Evolutionary conservation across 2,113 vertebrate species (phyloP).

Genomic region (Vulpes lagopus): DNA sequence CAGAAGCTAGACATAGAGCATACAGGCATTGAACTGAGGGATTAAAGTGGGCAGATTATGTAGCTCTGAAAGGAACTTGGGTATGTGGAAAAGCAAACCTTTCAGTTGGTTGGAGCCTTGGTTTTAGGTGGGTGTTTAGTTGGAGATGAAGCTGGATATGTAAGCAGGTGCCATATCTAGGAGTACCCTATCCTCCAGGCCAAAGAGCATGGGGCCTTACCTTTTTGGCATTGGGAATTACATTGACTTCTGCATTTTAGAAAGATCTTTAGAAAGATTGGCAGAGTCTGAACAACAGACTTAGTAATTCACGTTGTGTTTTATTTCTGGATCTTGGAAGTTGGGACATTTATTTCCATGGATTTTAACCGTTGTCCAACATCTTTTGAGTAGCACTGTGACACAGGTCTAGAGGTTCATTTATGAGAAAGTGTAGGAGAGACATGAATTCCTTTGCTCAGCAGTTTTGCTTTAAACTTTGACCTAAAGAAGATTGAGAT

Average conservation of each 20-base stretch:
- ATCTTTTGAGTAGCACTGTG: constrained; percentile 18
- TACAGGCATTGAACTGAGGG: background rate
- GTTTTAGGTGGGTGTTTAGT: background rate
- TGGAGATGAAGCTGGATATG: background rate
- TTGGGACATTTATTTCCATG: constrained; percentile 51
- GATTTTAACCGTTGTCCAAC: constrained; percentile 18
- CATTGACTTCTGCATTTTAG: background rate
- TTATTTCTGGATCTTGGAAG: constrained; percentile 46
- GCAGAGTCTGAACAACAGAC: constrained; percentile 12
- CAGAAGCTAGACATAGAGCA: background rate
- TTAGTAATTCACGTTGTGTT: background rate
- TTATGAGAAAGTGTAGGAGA: constrained; percentile 29
- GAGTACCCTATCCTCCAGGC: background rate
- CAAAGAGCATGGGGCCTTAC: background rate
- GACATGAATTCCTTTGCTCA: constrained; percentile 49
- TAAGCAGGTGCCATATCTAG: background rate
- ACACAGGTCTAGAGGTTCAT: background rate
- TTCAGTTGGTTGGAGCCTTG: background rate
- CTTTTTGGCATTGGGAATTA: background rate
- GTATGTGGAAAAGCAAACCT: background rate
- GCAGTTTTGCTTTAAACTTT: constrained; percentile 7
- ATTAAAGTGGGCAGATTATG: background rate
- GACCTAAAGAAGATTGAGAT: constrained; percentile 59
- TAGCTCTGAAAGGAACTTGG: background rate
- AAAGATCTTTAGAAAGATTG: background rate